A percentile compares a stretch with the other conserved stretches of the same genome.
phyloP scores from a whole-genome alignment of 2,113 vertebrate species.

The Perognathus longimembris region DNA sequence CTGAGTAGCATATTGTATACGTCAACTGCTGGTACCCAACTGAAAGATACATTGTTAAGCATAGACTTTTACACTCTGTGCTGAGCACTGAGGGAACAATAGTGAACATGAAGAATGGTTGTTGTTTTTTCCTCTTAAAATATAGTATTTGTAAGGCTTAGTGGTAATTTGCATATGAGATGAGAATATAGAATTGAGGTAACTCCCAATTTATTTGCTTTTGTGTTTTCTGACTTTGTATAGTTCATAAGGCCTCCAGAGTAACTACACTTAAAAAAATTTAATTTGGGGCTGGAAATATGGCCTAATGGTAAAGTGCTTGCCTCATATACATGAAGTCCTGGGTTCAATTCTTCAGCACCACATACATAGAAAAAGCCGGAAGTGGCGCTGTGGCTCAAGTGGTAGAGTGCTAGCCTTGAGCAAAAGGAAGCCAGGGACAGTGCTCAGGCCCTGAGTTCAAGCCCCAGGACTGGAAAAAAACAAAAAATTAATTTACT shows the following conservation, averaged over 20 bases:
- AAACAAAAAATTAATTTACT: not conserved
- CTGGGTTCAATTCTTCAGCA: too few species aligned
- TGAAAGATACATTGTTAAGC: not conserved
- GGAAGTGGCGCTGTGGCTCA: too few species aligned
- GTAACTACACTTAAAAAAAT: too few species aligned
- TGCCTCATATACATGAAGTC: too few species aligned
- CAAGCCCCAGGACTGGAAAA: too few species aligned
- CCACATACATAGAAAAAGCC: too few species aligned
- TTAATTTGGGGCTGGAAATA: too few species aligned
- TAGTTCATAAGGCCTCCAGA: constrained; percentile 20
- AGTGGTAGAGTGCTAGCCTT: too few species aligned
- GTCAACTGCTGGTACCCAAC: not conserved
- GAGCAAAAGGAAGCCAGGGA: too few species aligned
- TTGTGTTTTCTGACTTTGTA: constrained; percentile 13
- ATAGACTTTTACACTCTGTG: not conserved
- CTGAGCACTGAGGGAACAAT: not conserved
- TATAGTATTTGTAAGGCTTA: not conserved
- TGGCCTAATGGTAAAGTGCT: too few species aligned
- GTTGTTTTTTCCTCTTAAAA: constrained; percentile 5
- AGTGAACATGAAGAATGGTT: not conserved
- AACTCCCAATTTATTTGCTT: not conserved
- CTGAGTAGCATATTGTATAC: too few species aligned
- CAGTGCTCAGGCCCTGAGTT: too few species aligned
- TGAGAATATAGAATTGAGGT: constrained; percentile 34
- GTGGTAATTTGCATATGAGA: not conserved